Evolutionary conservation across 2,113 vertebrate species (phyloP), one percentile per base, ranked within the genome.

Genomic region (Paratilapia polleni): DNA sequence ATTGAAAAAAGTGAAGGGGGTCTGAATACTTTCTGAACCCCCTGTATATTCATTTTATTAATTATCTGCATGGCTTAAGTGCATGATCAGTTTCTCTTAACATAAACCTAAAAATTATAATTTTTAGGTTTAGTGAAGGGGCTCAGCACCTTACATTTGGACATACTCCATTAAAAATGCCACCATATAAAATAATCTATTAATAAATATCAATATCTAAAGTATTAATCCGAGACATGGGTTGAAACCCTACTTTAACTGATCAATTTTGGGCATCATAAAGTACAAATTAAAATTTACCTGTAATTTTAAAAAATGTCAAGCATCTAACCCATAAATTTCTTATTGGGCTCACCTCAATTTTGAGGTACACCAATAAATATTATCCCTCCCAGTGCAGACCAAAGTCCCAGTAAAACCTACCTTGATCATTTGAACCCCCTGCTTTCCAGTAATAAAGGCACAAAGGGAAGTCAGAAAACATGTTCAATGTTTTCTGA

Each of bases 221-320:
- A n/a, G n/a, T n/a, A n/a, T n/a, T n/a, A n/a, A n/a, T 26, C 41
- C 22, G 19, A 26, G 64, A 19, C 5, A 47, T 47, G 64, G 41
- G 11, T 26, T 47, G 9, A 68, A 47, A 68, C 64, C 22, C 8
- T 41, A 19, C 26, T 26, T 68, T 10, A 47, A 47, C 11, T 26
- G 17, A 47, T 1, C 3, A 2, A 0, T 4, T 43, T 24, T 47
- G 22, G 64, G 22, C 0, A 8, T 68, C 26, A 47, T 0, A 68
- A 49, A 9, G 5, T 68, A 49, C 15, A 49, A 43, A 43, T 13
- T 43, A 13, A 70, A 70, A 9, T 70, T 70, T 3, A 13, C 4
- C 9, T 49, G 17, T 70, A 70, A 5, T 52, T 52, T 52, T 52
- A 2, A 24, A 52, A 8, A 49, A 49, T n/a, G n/a, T n/a, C n/a